phyloP scores from a whole-genome alignment of 2,888 invertebrate species.

The Hemithea aestivaria region DNA sequence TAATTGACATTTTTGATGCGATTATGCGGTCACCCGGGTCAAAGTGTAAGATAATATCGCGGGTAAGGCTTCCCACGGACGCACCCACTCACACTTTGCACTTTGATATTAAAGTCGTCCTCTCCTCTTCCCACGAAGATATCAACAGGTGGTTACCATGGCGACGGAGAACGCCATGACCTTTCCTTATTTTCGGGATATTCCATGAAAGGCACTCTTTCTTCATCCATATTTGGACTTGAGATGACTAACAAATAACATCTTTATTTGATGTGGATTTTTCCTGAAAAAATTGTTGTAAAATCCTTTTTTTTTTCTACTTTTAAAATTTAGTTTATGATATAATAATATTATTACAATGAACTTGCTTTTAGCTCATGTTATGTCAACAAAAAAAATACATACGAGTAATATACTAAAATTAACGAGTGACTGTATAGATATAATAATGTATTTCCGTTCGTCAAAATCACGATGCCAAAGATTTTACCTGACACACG shows the following conservation, averaged over 20 bases:
- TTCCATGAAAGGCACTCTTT: slow-evolving; percentile 6
- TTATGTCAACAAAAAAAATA: too few species aligned
- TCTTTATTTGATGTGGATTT: too few species aligned
- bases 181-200: slow-evolving; percentile 43
- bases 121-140: slow-evolving; percentile 20
- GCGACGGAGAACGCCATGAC: slow-evolving; percentile 48
- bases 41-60: slow-evolving; percentile 17
- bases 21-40: slow-evolving; percentile 6
- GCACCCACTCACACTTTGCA: slow-evolving; percentile 32
- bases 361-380: too few species aligned
- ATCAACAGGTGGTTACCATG: slow-evolving; percentile 63
- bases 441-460: too few species aligned
- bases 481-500: slow-evolving; percentile 21
- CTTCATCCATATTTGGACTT: too few species aligned
- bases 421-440: too few species aligned
- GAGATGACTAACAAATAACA: too few species aligned
- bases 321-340: too few species aligned
- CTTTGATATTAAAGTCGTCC: slow-evolving; percentile 56
- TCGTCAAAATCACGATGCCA: not conserved
- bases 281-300: too few species aligned
- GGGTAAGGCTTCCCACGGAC: slow-evolving; percentile 23
- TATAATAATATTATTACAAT: too few species aligned
- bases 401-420: too few species aligned
- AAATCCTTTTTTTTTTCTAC: too few species aligned
- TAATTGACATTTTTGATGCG: not conserved